Evolutionary conservation across 2,797 vertebrate species (phyloP).

Genomic region (Otolemur crassicaudatus): DNA sequence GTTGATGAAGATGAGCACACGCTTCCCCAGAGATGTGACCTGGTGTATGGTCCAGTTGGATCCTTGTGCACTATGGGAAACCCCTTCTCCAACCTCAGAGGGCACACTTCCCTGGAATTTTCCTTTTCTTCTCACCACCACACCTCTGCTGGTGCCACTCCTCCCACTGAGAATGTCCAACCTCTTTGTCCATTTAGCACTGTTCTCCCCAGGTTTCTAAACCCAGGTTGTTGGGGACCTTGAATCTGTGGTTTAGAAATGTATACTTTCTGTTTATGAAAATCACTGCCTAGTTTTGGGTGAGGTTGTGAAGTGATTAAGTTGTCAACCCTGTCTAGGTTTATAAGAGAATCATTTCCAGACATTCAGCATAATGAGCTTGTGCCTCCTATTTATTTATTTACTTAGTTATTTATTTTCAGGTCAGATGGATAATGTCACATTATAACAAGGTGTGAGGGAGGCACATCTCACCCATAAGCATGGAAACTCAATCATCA

Average conservation of each 20-base stretch:
- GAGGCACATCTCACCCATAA: not conserved
- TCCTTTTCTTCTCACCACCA: not conserved
- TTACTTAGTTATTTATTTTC: not conserved
- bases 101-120: not conserved
- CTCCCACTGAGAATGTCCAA: not conserved
- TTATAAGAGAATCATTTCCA: not conserved
- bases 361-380: not conserved
- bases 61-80: not conserved
- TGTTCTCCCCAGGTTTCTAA: slow-evolving; percentile 1
- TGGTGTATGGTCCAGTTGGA: not conserved
- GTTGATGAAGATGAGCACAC: not conserved
- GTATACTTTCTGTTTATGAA: not conserved
- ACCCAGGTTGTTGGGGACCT: not conserved
- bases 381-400: not conserved
- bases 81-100: not conserved
- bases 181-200: not conserved
- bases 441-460: not conserved
- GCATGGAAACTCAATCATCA: not conserved
- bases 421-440: not conserved
- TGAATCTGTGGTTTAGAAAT: not conserved
- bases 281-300: not conserved
- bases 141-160: not conserved
- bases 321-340: not conserved
- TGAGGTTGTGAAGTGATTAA: not conserved
- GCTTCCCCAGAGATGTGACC: not conserved